Evolutionary conservation across 2,797 vertebrate genomes (phyloP).

Genomic region (Knipowitschia caucasica): DNA sequence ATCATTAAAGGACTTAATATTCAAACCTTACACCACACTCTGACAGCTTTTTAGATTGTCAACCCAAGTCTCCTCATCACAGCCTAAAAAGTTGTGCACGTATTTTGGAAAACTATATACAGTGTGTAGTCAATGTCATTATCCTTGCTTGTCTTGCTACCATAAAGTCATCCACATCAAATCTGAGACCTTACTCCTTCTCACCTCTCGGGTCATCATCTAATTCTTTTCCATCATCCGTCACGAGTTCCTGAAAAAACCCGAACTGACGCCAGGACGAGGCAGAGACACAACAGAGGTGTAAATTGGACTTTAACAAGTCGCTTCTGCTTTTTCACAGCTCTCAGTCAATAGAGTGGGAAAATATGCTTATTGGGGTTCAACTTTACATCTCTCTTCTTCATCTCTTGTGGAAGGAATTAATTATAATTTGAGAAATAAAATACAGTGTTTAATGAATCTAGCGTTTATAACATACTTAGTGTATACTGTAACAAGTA

Average conservation of each 20-base stretch:
- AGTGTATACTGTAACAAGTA: too few species aligned
- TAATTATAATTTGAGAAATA: too few species aligned
- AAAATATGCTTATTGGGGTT: conserved; percentile 43
- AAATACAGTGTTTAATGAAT: too few species aligned
- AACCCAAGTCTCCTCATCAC: too few species aligned
- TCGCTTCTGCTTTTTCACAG: conserved; percentile 36
- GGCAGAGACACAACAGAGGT: conserved; percentile 35
- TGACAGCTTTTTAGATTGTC: too few species aligned
- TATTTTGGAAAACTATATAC: too few species aligned
- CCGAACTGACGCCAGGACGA: conserved; percentile 20
- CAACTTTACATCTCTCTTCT: neutral
- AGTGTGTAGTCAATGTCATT: neutral
- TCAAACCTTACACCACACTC: too few species aligned
- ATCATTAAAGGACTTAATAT: too few species aligned
- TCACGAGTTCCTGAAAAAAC: neutral
- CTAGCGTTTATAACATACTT: too few species aligned
- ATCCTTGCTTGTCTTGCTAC: neutral
- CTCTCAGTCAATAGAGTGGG: conserved; percentile 50
- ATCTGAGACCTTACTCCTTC: neutral
- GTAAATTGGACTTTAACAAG: conserved; percentile 61
- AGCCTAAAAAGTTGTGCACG: too few species aligned
- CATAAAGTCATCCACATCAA: neutral
- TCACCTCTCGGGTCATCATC: neutral
- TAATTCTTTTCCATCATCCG: neutral
- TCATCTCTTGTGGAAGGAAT: neutral